Conservation (phyloP, 1,140 invertebrate genomes). For the Zaprionus kolodkinae region DNA sequence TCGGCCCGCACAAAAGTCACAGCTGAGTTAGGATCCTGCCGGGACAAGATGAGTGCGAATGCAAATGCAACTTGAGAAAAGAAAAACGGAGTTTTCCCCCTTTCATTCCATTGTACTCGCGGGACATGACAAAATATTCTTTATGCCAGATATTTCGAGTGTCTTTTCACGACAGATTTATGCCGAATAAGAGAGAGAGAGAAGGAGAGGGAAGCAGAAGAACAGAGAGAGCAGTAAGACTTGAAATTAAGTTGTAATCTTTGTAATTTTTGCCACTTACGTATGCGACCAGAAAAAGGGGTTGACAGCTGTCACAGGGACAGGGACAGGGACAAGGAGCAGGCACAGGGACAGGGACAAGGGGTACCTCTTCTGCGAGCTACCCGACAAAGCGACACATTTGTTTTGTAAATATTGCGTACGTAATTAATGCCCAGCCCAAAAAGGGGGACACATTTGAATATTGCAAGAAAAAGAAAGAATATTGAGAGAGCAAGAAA, state of each 20-base stretch:
- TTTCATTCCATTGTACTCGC: conserved; percentile 21
- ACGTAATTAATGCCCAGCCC: conserved; percentile 72
- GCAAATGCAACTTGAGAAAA: conserved; percentile 16
- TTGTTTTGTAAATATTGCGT: conserved; percentile 84
- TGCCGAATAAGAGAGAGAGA: conserved; percentile 50
- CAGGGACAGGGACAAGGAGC: background rate
- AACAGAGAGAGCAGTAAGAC: conserved; percentile 68
- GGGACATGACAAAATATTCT: conserved; percentile 71
- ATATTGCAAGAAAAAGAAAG: conserved; percentile 20
- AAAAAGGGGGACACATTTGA: conserved; percentile 42
- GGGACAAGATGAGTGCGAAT: too few relatives aligned
- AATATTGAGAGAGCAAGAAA: too few relatives aligned
- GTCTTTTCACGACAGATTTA: conserved; percentile 74
- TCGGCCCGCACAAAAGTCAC: conserved; percentile 38
- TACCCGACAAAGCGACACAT: conserved; percentile 74
- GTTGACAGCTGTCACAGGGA: conserved; percentile 65
- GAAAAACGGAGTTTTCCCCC: conserved; percentile 36
- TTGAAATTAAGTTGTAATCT: conserved; percentile 83
- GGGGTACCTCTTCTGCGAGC: background rate
- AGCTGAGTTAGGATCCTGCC: background rate
- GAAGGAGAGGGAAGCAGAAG: conserved; percentile 36
- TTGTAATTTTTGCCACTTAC: conserved; percentile 72
- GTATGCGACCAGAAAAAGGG: conserved; percentile 46
- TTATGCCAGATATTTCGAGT: conserved; percentile 65
- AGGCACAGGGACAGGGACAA: background rate